Conservation (phyloP, 2,888 invertebrate species). For the Zelleria hepariella region DNA sequence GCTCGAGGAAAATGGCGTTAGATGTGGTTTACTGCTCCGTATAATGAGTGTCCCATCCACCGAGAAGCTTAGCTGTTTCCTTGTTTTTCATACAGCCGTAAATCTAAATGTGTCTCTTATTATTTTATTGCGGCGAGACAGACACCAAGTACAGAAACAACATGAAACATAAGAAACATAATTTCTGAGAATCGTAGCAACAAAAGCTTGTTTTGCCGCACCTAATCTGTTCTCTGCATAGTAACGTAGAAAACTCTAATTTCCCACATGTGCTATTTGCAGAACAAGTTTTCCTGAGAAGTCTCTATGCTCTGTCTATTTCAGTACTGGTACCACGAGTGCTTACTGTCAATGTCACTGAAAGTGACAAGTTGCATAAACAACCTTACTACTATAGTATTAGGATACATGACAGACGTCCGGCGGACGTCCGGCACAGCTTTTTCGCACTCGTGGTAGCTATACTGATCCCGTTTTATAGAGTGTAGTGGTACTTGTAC, state of each 20-base stretch:
- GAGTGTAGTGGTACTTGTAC: not conserved
- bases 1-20: not conserved
- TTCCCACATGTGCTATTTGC: not conserved
- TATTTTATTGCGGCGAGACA: not conserved
- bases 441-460: no score
- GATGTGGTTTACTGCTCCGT: not conserved
- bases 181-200: not conserved
- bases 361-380: no score
- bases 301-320: not conserved
- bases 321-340: no score
- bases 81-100: not conserved
- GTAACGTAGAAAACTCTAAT: not conserved
- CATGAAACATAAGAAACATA: not conserved
- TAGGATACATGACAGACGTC: no score
- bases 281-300: conserved; percentile 1
- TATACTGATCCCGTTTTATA: not conserved
- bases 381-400: no score
- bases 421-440: no score
- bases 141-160: not conserved
- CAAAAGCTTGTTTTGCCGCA: not conserved
- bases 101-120: not conserved
- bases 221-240: not conserved
- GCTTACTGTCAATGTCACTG: no score
- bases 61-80: not conserved
- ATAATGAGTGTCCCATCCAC: not conserved